Percentiles rank a stretch among this genome's conserved stretches.
Evolutionary conservation across 2,797 vertebrate species (phyloP).

Genomic region (Siniperca scherzeri): DNA sequence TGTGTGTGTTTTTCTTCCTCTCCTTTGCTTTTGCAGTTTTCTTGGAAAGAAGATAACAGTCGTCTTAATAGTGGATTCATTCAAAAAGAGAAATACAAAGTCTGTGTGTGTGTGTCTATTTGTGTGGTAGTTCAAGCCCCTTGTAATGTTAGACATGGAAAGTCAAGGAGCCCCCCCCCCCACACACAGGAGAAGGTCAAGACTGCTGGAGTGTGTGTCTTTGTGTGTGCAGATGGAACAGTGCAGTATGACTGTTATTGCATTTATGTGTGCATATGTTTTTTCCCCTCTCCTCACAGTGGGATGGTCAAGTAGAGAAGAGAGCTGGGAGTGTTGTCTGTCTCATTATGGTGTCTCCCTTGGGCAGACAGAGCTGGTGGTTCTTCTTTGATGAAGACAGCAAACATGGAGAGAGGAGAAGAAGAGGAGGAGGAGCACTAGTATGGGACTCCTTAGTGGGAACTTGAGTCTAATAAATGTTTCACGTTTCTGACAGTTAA

Average conservation of each 20-base stretch:
- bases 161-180: constrained; percentile 40
- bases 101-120: background rate
- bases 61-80: constrained; percentile 1
- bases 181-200: constrained; percentile 35
- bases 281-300: constrained; percentile 18
- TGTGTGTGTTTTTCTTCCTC: background rate
- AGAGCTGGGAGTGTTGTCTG: constrained; percentile 52
- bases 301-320: constrained; percentile 63
- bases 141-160: constrained; percentile 23
- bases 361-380: constrained; percentile 39
- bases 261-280: constrained; percentile 13
- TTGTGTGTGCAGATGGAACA: constrained; percentile 17
- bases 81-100: constrained; percentile 6
- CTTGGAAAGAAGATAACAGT: constrained; percentile 17
- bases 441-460: constrained; percentile 69
- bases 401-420: constrained; percentile 49
- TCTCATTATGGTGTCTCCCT: constrained; percentile 47
- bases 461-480: constrained; percentile 76
- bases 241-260: background rate
- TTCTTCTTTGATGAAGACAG: constrained; percentile 72
- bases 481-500: constrained; percentile 75
- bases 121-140: constrained; percentile 22
- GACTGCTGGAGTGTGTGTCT: constrained; percentile 14
- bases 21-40: constrained; percentile 24
- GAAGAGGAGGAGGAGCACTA: constrained; percentile 56